phyloP scores from a whole-genome alignment of 2,797 vertebrate genomes.

The Hylomyscus alleni region DNA sequence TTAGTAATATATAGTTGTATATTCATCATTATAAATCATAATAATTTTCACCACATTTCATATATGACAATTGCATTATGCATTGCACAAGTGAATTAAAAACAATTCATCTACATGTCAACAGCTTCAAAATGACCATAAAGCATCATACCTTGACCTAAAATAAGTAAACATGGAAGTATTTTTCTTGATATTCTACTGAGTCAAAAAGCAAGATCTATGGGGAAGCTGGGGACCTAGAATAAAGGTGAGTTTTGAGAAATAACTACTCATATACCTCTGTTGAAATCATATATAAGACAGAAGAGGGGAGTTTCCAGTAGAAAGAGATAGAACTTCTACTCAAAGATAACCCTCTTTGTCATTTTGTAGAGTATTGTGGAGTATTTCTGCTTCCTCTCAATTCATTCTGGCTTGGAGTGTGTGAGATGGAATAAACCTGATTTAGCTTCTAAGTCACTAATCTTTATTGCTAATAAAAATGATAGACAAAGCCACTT shows the following conservation, averaged over 20 bases:
- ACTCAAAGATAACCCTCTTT: background rate
- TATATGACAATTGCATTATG: background rate
- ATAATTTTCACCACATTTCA: background rate
- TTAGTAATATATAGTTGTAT: background rate
- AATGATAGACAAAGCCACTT: background rate
- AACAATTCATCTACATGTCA: background rate
- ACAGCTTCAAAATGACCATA: background rate
- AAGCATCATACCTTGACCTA: background rate
- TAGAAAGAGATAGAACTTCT: background rate
- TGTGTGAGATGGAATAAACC: background rate
- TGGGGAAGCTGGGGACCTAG: no score
- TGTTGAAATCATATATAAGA: no score
- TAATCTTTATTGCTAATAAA: background rate
- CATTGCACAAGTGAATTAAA: background rate
- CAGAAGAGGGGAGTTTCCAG: background rate
- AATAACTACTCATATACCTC: no score
- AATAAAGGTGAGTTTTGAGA: no score
- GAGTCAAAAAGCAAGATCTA: background rate
- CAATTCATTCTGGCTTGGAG: background rate
- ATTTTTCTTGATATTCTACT: background rate
- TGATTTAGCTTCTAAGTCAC: background rate
- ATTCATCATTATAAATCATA: background rate
- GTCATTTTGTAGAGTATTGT: background rate
- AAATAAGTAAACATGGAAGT: background rate
- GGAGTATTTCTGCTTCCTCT: background rate